A percentile compares a stretch with the other conserved stretches of the same genome.
These are phyloP conservation scores for Lepidochitona cinerea DNA, from an alignment of 2,888 invertebrate species.

Conservation along the genomic window DNA sequence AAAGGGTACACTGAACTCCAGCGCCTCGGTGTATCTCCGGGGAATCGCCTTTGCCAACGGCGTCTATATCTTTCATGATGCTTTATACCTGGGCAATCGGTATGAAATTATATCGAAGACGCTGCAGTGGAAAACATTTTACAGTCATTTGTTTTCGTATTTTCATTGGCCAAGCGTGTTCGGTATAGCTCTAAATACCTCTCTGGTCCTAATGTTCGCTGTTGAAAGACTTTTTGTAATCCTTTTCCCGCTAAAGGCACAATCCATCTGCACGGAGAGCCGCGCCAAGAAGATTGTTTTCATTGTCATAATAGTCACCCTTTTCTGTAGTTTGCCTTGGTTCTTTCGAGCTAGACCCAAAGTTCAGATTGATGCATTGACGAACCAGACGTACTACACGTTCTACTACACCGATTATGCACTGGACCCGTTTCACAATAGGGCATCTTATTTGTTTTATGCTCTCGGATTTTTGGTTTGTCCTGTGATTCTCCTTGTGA, in stretches of 20 bases:
- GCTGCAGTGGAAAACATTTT: not conserved
- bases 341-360: not conserved
- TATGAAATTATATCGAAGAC: not conserved
- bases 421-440: not conserved
- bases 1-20: not conserved
- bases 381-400: not conserved
- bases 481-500: not conserved
- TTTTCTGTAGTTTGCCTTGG: not conserved
- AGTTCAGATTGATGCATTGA: not conserved
- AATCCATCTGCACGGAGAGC: not conserved
- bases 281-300: not conserved
- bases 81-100: not conserved
- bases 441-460: not conserved
- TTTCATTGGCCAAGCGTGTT: not conserved
- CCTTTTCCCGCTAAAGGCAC: not conserved
- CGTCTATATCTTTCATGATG: not conserved
- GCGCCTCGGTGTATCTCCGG: not conserved
- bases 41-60: not conserved
- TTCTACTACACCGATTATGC: not conserved
- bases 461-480: not conserved
- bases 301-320: not conserved
- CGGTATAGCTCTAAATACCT: not conserved
- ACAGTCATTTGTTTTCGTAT: not conserved
- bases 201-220: not conserved
- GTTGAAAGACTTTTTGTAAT: not conserved